These are phyloP conservation scores for Encarsia formosa DNA, from an alignment of 2,888 invertebrate genomes.

Conservation along the genomic window DNA sequence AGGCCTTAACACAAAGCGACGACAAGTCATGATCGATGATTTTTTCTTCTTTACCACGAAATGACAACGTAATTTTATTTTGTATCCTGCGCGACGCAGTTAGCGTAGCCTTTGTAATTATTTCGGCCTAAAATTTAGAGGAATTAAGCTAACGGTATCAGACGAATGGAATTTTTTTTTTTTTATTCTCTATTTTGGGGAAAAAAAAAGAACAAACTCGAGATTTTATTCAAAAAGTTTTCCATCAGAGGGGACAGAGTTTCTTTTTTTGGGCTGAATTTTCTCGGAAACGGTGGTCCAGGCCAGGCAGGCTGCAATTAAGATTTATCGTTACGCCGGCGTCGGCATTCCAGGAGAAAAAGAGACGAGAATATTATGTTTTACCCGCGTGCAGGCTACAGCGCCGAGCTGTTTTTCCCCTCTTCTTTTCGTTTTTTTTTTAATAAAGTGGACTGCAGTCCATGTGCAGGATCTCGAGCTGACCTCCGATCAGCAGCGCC, in stretches of 20 bases:
- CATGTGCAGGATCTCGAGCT: conserved; percentile 11
- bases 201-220: too few relatives aligned
- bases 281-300: conserved; percentile 12
- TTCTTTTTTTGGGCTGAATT: conserved; percentile 7
- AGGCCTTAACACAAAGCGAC: conserved; percentile 23
- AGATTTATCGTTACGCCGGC: conserved; percentile 26
- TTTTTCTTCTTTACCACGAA: conserved; percentile 20
- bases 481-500: conserved; percentile 15
- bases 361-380: conserved; percentile 10
- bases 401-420: too few relatives aligned
- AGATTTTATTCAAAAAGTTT: too few relatives aligned
- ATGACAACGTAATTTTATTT: conserved; percentile 21
- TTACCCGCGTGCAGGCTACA: too few relatives aligned
- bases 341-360: conserved; percentile 18
- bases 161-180: too few relatives aligned
- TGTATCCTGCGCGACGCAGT: too few relatives aligned
- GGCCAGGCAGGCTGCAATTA: conserved; percentile 15
- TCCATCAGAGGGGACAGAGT: not conserved
- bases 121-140: too few relatives aligned
- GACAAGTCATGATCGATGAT: conserved; percentile 25
- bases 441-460: not conserved
- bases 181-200: too few relatives aligned
- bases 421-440: not conserved
- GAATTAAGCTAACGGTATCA: too few relatives aligned
- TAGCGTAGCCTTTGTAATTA: too few relatives aligned